These are phyloP conservation scores for Stenurella melanura DNA, from an alignment of 2,888 invertebrate species.

Conservation along the genomic window DNA sequence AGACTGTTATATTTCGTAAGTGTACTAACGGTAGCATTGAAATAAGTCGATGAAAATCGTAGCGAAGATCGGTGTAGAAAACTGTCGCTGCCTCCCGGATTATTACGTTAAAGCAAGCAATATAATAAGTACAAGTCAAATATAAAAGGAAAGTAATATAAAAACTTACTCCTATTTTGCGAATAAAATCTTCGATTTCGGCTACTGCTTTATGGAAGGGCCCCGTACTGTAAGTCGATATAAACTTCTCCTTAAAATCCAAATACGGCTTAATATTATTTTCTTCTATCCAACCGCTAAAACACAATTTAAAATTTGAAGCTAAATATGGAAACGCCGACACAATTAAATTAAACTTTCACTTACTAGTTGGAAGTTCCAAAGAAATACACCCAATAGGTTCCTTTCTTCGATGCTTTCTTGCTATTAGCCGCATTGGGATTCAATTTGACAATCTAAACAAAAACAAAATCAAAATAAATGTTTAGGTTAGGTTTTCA, in stretches of 20 bases:
- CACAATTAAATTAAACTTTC: background rate
- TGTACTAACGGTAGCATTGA: no score
- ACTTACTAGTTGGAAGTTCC: constrained; percentile 97
- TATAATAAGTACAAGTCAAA: no score
- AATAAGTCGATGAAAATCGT: no score
- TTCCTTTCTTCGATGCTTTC: constrained; percentile 85
- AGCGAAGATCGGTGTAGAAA: no score
- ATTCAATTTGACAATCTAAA: constrained; percentile 88
- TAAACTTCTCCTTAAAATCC: constrained; percentile 85
- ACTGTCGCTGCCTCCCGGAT: no score
- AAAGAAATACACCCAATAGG: constrained; percentile 94
- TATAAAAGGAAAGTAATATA: constrained; percentile 10
- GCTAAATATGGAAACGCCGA: background rate
- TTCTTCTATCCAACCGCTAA: constrained; percentile 93
- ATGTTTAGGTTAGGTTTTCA: constrained; percentile 53
- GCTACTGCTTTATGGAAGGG: constrained; percentile 87
- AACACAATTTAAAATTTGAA: constrained; percentile 46
- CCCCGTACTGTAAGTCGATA: constrained; percentile 83
- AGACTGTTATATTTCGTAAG: no score
- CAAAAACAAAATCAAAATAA: constrained; percentile 62
- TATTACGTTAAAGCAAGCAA: no score
- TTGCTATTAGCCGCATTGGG: constrained; percentile 83
- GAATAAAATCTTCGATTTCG: constrained; percentile 87
- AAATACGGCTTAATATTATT: constrained; percentile 88
- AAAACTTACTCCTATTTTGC: constrained; percentile 74